A percentile compares a stretch with the other conserved stretches of the same genome.
Evolutionary conservation across 2,113 vertebrate species (phyloP).

Genomic region (Capricornis sumatraensis): DNA sequence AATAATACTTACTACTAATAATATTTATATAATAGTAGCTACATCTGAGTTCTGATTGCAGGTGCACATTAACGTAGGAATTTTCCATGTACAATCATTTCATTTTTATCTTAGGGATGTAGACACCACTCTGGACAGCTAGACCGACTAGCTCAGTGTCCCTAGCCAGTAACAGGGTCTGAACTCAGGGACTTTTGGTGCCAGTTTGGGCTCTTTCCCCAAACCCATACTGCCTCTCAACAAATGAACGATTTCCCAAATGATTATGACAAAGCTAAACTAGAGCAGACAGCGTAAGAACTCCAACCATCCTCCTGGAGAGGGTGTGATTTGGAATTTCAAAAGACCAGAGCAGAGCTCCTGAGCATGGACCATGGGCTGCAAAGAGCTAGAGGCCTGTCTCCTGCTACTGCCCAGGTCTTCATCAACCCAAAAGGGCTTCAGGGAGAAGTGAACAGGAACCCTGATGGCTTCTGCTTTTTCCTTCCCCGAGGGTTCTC

Average conservation of each 20-base stretch:
- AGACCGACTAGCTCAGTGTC: not conserved
- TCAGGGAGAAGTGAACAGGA: not conserved
- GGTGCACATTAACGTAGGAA: not conserved
- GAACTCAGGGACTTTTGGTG: not conserved
- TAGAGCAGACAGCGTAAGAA: not conserved
- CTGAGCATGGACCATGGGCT: not conserved
- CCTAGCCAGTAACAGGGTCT: not conserved
- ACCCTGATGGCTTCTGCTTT: not conserved
- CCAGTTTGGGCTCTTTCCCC: not conserved
- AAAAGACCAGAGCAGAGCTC: not conserved
- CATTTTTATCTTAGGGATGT: too few species aligned
- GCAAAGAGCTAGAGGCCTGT: not conserved
- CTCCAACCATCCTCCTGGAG: not conserved
- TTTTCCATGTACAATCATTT: not conserved
- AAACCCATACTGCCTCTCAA: not conserved
- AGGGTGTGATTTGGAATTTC: not conserved
- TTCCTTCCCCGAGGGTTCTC: not conserved
- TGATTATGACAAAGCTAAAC: not conserved
- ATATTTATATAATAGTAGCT: not conserved
- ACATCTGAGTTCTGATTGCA: not conserved
- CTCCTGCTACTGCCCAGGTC: not conserved
- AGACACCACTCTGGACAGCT: not conserved
- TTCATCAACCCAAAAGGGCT: not conserved
- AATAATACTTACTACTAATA: not conserved
- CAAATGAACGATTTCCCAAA: not conserved